Evolutionary conservation across 35 echinoderm and acorn worm genomes (phyloP).

Genomic region (Heliocidaris erythrogramma): DNA sequence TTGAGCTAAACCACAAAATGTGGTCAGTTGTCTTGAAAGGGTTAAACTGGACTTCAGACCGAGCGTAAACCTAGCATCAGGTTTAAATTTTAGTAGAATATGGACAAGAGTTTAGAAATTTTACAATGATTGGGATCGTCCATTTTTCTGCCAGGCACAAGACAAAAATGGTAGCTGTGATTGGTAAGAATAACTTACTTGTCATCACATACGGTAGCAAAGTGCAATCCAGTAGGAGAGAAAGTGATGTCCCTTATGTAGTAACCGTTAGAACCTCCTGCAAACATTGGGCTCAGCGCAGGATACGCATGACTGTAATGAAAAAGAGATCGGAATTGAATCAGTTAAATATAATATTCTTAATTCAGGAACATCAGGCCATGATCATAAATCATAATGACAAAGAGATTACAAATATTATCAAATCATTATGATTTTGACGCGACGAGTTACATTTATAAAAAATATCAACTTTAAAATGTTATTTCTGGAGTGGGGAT

Average conservation of each 20-base stretch:
- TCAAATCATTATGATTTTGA: background rate
- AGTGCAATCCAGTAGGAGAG: conserved; percentile 77
- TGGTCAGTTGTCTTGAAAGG: too few species aligned
- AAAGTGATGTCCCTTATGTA: conserved; percentile 80
- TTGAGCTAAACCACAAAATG: too few species aligned
- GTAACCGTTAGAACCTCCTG: conserved; percentile 85
- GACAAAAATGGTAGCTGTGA: background rate
- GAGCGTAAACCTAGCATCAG: too few species aligned
- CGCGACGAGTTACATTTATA: too few species aligned
- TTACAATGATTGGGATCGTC: too few species aligned
- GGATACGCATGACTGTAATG: conserved; percentile 82
- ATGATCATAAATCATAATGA: background rate
- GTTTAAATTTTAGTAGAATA: too few species aligned
- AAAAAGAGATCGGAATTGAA: background rate
- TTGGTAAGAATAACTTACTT: conserved; percentile 62
- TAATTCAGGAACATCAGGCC: background rate
- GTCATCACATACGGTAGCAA: conserved; percentile 91
- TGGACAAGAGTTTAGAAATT: too few species aligned
- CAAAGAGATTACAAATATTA: background rate
- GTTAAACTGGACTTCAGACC: too few species aligned
- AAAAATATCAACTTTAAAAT: too few species aligned
- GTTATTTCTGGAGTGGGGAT: too few species aligned
- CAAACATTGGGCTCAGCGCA: conserved; percentile 76
- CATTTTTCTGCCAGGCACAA: too few species aligned
- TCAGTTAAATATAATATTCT: background rate